phyloP scores from a whole-genome alignment of 2,113 vertebrate species.

The Condylura cristata region DNA sequence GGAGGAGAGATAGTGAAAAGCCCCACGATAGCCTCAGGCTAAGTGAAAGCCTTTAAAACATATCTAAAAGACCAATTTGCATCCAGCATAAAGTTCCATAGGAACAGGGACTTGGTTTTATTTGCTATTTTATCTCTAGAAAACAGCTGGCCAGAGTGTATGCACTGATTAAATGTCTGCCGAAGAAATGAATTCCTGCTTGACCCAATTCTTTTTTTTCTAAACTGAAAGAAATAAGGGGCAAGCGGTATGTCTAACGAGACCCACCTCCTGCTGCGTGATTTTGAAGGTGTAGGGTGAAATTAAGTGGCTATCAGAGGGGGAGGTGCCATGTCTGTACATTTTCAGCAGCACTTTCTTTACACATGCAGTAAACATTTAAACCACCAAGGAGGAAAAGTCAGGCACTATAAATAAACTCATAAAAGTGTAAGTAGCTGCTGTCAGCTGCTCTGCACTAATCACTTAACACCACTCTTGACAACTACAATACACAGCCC shows the following conservation, averaged over 20 bases:
- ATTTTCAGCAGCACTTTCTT: background rate
- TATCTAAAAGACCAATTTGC: background rate
- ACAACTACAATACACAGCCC: background rate
- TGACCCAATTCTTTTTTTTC: background rate
- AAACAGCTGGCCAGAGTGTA: background rate
- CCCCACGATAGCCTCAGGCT: background rate
- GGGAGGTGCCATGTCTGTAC: background rate
- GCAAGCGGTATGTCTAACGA: background rate
- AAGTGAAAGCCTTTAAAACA: background rate
- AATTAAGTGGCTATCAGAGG: background rate
- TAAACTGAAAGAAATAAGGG: background rate
- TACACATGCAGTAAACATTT: background rate
- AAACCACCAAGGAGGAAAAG: background rate
- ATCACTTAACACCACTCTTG: background rate
- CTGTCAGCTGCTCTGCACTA: conserved; percentile 53
- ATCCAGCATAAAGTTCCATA: background rate
- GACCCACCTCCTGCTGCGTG: background rate
- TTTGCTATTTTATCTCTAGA: background rate
- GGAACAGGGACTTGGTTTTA: background rate
- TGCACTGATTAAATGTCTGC: background rate
- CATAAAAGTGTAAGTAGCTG: conserved; percentile 60
- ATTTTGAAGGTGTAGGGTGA: background rate
- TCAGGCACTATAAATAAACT: conserved; percentile 65
- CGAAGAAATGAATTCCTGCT: background rate
- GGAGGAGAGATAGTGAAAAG: background rate